Conservation (phyloP, 2,888 invertebrate genomes). For the Zonitis immaculata region DNA sequence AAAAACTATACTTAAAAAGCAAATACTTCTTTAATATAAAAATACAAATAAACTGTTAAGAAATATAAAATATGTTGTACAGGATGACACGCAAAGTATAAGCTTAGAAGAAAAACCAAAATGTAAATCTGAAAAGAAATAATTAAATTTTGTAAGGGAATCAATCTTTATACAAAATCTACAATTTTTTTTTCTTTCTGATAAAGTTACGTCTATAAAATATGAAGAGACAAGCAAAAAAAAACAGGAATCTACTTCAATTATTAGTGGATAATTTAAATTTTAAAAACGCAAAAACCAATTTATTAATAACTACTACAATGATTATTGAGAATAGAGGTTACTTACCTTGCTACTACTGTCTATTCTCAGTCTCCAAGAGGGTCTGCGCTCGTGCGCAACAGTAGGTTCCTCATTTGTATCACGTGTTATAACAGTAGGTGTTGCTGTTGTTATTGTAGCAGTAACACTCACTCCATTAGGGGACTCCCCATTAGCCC, state of each 20-base stretch:
- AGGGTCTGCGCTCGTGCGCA: constrained; percentile 74
- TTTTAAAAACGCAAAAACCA: neutral
- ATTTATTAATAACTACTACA: neutral
- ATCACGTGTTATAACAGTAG: constrained; percentile 42
- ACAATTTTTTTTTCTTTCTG: too few relatives aligned
- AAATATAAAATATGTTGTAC: constrained; percentile 34
- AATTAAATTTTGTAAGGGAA: constrained; percentile 6
- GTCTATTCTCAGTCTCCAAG: constrained; percentile 88
- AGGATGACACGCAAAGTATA: constrained; percentile 40
- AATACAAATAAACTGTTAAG: constrained; percentile 29
- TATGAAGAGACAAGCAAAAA: too few relatives aligned
- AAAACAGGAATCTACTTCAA: too few relatives aligned
- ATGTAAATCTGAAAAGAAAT: constrained; percentile 33
- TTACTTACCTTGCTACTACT: constrained; percentile 80
- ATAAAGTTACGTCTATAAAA: too few relatives aligned
- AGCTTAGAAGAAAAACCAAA: constrained; percentile 32
- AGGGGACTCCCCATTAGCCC: constrained; percentile 39
- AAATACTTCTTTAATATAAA: constrained; percentile 15
- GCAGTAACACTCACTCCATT: constrained; percentile 50
- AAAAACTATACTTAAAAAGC: constrained; percentile 10
- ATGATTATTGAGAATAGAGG: neutral
- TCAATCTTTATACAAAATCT: neutral
- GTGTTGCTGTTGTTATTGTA: constrained; percentile 55
- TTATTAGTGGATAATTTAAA: too few relatives aligned
- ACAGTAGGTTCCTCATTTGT: constrained; percentile 32